Percentiles rank a stretch among this genome's conserved stretches.
phyloP scores from a whole-genome alignment of 2,888 invertebrate genomes.

The Tenthredo scrophulariae region DNA sequence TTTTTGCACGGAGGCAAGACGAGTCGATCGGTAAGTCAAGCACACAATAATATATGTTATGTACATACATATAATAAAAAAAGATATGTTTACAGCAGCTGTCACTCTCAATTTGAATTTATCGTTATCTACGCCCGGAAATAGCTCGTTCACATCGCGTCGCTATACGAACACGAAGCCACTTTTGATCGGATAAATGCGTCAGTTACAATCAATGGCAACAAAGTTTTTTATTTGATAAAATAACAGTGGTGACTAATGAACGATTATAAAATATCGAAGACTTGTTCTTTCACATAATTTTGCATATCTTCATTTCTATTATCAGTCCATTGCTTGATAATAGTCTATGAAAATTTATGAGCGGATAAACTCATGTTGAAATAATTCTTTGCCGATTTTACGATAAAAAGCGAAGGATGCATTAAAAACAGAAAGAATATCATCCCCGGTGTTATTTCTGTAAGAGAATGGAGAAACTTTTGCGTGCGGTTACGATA shows the following conservation, averaged over 20 bases:
- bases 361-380: not conserved
- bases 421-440: constrained; percentile 14
- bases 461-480: constrained; percentile 21
- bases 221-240: not conserved
- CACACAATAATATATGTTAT: not conserved
- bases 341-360: not conserved
- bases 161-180: not conserved
- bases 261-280: not conserved
- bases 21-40: not conserved
- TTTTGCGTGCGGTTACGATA: constrained; percentile 38
- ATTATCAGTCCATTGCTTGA: not conserved
- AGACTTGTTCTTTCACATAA: not conserved
- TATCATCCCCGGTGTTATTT: not conserved
- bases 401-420: not conserved
- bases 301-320: not conserved
- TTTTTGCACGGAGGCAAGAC: not conserved
- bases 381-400: constrained; percentile 2
- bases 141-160: constrained; percentile 28
- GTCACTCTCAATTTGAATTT: constrained; percentile 23
- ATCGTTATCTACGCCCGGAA: constrained; percentile 48
- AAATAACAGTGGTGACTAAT: not conserved
- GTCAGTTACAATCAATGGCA: constrained; percentile 7
- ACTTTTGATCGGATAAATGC: constrained; percentile 21
- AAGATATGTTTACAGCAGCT: constrained; percentile 29
- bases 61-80: not conserved